These are phyloP conservation scores for Mythimna vitellina DNA, from an alignment of 2,888 invertebrate genomes.

Conservation along the genomic window DNA sequence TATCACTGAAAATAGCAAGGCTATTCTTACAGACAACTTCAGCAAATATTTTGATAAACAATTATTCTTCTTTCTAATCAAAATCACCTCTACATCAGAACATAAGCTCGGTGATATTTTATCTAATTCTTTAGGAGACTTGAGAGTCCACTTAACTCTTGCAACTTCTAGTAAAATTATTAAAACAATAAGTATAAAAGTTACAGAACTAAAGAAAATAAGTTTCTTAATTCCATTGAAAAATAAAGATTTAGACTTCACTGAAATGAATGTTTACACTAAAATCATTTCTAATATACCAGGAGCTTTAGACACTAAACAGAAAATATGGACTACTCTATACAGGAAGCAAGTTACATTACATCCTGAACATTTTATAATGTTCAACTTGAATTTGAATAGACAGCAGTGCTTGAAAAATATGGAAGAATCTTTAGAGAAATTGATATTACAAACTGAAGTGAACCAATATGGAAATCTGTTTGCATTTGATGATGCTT, in stretches of 20 bases:
- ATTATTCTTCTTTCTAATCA: slow-evolving; percentile 73
- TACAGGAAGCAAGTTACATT: slow-evolving; percentile 73
- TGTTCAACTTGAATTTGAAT: slow-evolving; percentile 57
- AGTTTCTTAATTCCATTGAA: slow-evolving; percentile 75
- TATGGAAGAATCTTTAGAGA: slow-evolving; percentile 64
- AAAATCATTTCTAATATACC: slow-evolving; percentile 79
- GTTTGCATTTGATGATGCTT: slow-evolving; percentile 70
- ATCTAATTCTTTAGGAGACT: slow-evolving; percentile 55
- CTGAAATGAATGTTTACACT: slow-evolving; percentile 71
- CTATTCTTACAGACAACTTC: slow-evolving; percentile 74
- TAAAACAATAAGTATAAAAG: slow-evolving; percentile 76
- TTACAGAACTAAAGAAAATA: slow-evolving; percentile 72
- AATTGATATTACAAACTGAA: slow-evolving; percentile 68
- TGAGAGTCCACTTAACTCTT: slow-evolving; percentile 78
- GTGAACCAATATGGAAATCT: slow-evolving; percentile 68
- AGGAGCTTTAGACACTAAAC: slow-evolving; percentile 73
- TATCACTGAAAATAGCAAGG: slow-evolving; percentile 65
- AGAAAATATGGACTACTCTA: slow-evolving; percentile 76
- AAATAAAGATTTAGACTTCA: slow-evolving; percentile 50
- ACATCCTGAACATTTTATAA: slow-evolving; percentile 80
- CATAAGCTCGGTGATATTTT: slow-evolving; percentile 69
- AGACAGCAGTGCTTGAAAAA: slow-evolving; percentile 64
- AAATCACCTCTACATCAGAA: slow-evolving; percentile 66
- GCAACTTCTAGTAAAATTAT: slow-evolving; percentile 67
- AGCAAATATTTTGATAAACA: slow-evolving; percentile 75